Evolutionary conservation across 2,113 vertebrate genomes (phyloP).

Genomic region (Phalacrocorax brasilianus): DNA sequence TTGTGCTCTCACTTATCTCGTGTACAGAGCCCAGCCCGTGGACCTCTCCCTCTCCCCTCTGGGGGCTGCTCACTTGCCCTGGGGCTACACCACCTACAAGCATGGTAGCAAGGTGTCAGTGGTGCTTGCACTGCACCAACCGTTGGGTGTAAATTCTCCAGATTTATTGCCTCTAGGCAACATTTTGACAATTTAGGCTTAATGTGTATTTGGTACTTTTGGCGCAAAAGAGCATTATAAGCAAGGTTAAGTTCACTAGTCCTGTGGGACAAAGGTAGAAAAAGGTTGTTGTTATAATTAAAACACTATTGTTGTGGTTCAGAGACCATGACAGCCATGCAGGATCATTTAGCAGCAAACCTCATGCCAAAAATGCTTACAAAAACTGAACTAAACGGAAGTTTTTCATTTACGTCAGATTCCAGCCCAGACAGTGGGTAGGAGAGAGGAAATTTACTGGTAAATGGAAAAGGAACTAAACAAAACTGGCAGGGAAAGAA

Average conservation of each 20-base stretch:
- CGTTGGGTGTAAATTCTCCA: neutral
- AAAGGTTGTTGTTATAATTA: neutral
- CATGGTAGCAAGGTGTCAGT: rapidly evolving
- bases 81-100: neutral
- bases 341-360: neutral
- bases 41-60: neutral
- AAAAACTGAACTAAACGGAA: conserved; percentile 7
- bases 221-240: neutral
- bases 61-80: neutral
- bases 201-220: neutral
- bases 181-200: neutral
- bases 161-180: neutral
- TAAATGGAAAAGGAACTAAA: conserved; percentile 49
- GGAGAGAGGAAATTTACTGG: conserved; percentile 23
- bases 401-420: conserved; percentile 33
- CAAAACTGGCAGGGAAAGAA: conserved; percentile 33
- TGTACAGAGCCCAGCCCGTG: neutral
- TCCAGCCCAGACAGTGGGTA: neutral
- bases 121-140: neutral
- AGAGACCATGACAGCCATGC: neutral
- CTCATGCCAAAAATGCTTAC: neutral
- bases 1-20: neutral
- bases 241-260: neutral
- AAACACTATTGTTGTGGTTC: conserved; percentile 8
- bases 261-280: neutral